Percentiles rank a stretch among this genome's conserved stretches.
Conservation (phyloP, 2,888 invertebrate genomes). For the Reticulitermes lucifugus region DNA sequence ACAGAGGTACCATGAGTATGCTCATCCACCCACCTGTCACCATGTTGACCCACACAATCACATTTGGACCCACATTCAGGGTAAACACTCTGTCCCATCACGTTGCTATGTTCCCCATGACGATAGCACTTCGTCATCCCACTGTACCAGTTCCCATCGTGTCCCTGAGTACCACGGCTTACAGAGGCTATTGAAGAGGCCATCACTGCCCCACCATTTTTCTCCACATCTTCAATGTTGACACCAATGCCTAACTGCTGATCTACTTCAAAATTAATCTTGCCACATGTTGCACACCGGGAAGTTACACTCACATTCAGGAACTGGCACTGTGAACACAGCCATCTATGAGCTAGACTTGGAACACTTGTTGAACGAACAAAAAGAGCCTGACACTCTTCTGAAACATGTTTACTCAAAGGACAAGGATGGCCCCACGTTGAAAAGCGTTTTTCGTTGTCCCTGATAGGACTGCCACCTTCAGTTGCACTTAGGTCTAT, state of each 20-base stretch:
- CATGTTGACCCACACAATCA: slow-evolving; percentile 61
- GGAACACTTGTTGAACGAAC: slow-evolving; percentile 55
- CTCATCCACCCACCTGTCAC: slow-evolving; percentile 45
- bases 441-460: slow-evolving; percentile 44
- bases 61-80: slow-evolving; percentile 58
- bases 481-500: slow-evolving; percentile 44
- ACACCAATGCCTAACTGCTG: slow-evolving; percentile 39
- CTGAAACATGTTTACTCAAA: slow-evolving; percentile 3
- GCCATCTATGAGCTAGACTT: slow-evolving; percentile 59
- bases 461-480: slow-evolving; percentile 15
- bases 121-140: not conserved
- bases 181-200: slow-evolving; percentile 27
- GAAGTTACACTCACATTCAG: slow-evolving; percentile 58
- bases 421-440: slow-evolving; percentile 47
- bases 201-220: slow-evolving; percentile 18
- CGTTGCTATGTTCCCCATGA: not conserved
- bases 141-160: slow-evolving; percentile 9
- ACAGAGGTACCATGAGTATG: slow-evolving; percentile 36
- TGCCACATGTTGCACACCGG: slow-evolving; percentile 56
- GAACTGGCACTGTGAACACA: slow-evolving; percentile 59
- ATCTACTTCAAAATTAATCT: slow-evolving; percentile 43
- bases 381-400: slow-evolving; percentile 1
- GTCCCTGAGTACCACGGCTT: slow-evolving; percentile 7
- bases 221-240: not conserved
- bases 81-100: slow-evolving; percentile 54